Evolutionary conservation across 1,140 invertebrate species (phyloP).

Genomic region (Tribolium castaneum): DNA sequence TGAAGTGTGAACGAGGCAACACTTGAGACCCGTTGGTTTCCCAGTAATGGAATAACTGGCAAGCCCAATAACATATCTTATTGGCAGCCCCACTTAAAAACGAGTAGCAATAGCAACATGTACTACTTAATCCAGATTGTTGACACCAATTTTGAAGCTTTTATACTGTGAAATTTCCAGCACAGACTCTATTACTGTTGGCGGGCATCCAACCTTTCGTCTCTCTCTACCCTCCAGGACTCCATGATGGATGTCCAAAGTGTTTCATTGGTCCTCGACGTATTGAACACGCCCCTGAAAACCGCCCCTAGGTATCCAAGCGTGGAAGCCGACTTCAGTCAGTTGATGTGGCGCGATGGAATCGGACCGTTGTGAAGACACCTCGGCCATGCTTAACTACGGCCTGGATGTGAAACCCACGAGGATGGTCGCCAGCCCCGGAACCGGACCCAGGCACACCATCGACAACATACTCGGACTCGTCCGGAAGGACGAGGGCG

Average conservation of each 20-base stretch:
- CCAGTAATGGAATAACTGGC: constrained; percentile 31
- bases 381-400: constrained; percentile 58
- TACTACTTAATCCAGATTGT: constrained; percentile 45
- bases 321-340: constrained; percentile 57
- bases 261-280: constrained; percentile 48
- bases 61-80: constrained; percentile 31
- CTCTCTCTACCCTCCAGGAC: constrained; percentile 48
- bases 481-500: constrained; percentile 55
- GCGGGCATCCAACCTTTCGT: constrained; percentile 35
- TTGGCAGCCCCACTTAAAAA: constrained; percentile 37
- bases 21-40: constrained; percentile 1
- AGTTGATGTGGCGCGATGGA: constrained; percentile 61
- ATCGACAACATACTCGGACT: constrained; percentile 65
- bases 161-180: constrained; percentile 47
- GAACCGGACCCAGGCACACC: constrained; percentile 63
- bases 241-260: constrained; percentile 56
- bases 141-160: constrained; percentile 47
- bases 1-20: background rate
- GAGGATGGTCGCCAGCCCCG: constrained; percentile 59
- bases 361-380: constrained; percentile 62
- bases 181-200: constrained; percentile 46
- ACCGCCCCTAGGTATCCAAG: constrained; percentile 52
- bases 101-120: constrained; percentile 42
- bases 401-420: constrained; percentile 59
- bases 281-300: constrained; percentile 31